A percentile compares a stretch with the other conserved stretches of the same genome.
phyloP scores from a whole-genome alignment of 2,113 vertebrate species.

The Eleginops maclovinus region DNA sequence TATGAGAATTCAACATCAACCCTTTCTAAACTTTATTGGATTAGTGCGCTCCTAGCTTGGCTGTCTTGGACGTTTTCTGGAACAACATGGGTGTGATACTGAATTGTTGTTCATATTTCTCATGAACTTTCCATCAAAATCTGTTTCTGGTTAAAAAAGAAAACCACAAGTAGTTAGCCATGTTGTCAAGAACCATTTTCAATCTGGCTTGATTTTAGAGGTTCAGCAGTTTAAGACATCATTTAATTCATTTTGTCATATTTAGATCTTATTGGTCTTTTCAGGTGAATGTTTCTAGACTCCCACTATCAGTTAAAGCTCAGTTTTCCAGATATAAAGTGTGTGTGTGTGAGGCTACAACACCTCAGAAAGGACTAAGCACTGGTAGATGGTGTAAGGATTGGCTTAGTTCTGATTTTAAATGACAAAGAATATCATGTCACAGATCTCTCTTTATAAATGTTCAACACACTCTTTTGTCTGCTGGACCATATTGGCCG shows the following conservation, averaged over 20 bases:
- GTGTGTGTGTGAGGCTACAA: background rate
- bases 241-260: background rate
- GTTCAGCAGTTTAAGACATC: background rate
- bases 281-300: background rate
- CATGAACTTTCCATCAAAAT: background rate
- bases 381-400: background rate
- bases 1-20: constrained; percentile 4
- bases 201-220: background rate
- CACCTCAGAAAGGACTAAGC: background rate
- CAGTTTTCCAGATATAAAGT: background rate
- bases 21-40: background rate
- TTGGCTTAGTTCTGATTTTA: constrained; percentile 6
- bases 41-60: background rate
- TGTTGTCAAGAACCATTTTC: background rate
- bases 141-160: background rate
- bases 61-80: constrained; percentile 17
- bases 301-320: background rate
- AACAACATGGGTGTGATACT: constrained; percentile 28
- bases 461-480: no score
- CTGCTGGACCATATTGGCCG: background rate
- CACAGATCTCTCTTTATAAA: background rate
- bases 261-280: background rate
- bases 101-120: background rate
- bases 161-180: no score
- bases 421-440: constrained; percentile 6